These are phyloP conservation scores for Drosophila meridiana DNA, from an alignment of 2,888 invertebrate species.

Conservation along the genomic window DNA sequence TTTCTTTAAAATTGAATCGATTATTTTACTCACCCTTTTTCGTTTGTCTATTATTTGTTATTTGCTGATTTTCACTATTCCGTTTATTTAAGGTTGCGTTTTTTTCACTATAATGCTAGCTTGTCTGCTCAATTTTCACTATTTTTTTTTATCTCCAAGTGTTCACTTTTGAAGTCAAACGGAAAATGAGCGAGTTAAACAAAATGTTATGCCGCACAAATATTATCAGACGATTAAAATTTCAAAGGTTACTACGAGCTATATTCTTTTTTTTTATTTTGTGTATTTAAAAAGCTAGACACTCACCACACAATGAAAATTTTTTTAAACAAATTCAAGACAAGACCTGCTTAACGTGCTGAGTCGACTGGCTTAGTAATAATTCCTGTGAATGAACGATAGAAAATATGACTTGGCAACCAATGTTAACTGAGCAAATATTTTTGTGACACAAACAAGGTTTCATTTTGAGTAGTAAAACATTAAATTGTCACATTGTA, in stretches of 20 bases:
- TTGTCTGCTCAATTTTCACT: slow-evolving; percentile 21
- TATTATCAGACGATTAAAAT: slow-evolving; percentile 2
- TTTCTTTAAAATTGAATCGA: not conserved
- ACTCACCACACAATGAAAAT: slow-evolving; percentile 50
- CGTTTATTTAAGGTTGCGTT: slow-evolving; percentile 8
- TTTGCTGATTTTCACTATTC: slow-evolving; percentile 1
- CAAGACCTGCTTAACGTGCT: slow-evolving; percentile 50
- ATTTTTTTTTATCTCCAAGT: slow-evolving; percentile 30
- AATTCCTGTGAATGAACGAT: not conserved
- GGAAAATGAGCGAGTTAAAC: slow-evolving; percentile 37
- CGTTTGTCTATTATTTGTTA: slow-evolving; percentile 10
- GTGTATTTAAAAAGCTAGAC: slow-evolving; percentile 2
- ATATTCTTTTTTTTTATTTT: not conserved
- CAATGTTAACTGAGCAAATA: slow-evolving; percentile 17
- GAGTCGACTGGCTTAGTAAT: slow-evolving; percentile 55
- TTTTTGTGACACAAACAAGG: not conserved
- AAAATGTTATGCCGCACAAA: not conserved
- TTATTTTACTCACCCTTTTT: slow-evolving; percentile 44
- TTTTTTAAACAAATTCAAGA: slow-evolving; percentile 52
- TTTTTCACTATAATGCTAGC: slow-evolving; percentile 3
- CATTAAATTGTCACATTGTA: not conserved
- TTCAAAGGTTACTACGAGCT: slow-evolving; percentile 30
- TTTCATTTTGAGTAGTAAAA: slow-evolving; percentile 13
- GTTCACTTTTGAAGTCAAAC: slow-evolving; percentile 38
- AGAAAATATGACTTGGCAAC: slow-evolving; percentile 13